Percentiles rank a stretch among this genome's conserved stretches.
Conservation (phyloP, 2,797 vertebrate genomes). For the Ara ararauna region DNA sequence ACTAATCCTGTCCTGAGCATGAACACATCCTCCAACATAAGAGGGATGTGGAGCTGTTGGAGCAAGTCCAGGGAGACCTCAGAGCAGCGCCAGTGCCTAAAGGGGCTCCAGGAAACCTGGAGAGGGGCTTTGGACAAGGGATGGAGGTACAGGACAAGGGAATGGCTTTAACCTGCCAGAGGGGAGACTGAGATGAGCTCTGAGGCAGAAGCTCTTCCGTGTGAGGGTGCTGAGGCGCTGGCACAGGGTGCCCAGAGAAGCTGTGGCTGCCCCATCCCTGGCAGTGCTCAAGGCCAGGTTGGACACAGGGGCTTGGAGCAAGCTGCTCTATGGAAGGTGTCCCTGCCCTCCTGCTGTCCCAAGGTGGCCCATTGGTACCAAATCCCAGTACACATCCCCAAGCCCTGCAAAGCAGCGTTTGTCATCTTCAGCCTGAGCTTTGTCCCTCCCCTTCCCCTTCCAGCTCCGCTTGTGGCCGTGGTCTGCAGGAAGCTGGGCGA, state of each 20-base stretch:
- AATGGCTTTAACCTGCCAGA: no score
- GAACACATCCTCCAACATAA: not conserved
- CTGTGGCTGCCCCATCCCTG: no score
- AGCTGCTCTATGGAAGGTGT: no score
- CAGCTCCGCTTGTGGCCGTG: conserved; percentile 84
- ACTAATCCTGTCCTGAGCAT: not conserved
- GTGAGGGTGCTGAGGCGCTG: no score
- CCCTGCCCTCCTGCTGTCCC: not conserved
- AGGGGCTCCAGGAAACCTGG: not conserved
- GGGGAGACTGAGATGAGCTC: no score
- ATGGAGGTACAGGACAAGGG: not conserved
- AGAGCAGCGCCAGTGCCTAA: not conserved
- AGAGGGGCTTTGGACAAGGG: not conserved
- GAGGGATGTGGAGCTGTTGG: not conserved
- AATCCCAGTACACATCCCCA: rapidly evolving
- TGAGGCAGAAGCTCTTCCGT: no score
- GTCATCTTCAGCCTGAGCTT: rapidly evolving
- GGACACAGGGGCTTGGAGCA: no score
- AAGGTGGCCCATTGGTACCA: not conserved
- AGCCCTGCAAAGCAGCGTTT: not conserved
- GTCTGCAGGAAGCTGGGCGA: conserved; percentile 84
- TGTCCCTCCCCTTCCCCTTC: not conserved
- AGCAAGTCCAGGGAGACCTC: not conserved
- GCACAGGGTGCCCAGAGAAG: no score
- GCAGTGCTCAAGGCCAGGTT: no score